Percentiles rank a stretch among this genome's conserved stretches.
phyloP scores from a whole-genome alignment of 64 coral and sea anemone species.

The Astreopora myriophthalma region DNA sequence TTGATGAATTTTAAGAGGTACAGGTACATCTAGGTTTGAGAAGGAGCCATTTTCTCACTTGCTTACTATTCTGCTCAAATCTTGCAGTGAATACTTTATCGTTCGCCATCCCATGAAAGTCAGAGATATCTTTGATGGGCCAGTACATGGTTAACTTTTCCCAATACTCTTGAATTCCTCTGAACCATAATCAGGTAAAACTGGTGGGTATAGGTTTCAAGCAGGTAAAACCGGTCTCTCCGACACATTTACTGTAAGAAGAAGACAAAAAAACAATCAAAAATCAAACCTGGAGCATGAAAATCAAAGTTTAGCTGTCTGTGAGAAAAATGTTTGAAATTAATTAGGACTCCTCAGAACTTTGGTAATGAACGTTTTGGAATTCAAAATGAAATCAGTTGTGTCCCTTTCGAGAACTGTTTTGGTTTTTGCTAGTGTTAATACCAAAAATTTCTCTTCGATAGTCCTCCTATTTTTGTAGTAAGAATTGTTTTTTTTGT shows the following conservation, averaged over 20 bases:
- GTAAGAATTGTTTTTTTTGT: too few relatives aligned
- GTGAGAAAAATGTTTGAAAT: too few relatives aligned
- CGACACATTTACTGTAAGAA: not conserved
- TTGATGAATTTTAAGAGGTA: not conserved
- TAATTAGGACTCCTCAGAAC: too few relatives aligned
- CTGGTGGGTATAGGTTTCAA: slow-evolving; percentile 80
- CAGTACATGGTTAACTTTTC: slow-evolving; percentile 52
- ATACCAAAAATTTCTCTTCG: too few relatives aligned
- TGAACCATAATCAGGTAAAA: slow-evolving; percentile 54
- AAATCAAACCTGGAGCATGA: too few relatives aligned
- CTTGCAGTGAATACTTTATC: slow-evolving; percentile 71
- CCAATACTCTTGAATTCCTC: slow-evolving; percentile 47
- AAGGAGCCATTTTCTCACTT: not conserved
- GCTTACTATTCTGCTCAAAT: slow-evolving; percentile 69
- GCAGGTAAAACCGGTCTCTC: slow-evolving; percentile 6
- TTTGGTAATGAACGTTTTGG: too few relatives aligned
- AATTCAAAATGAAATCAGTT: too few relatives aligned
- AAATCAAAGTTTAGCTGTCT: too few relatives aligned
- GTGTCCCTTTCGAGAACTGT: too few relatives aligned
- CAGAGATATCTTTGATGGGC: slow-evolving; percentile 44
- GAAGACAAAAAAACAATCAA: not conserved
- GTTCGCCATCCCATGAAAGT: slow-evolving; percentile 35
- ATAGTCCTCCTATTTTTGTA: too few relatives aligned
- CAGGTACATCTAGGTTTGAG: not conserved
- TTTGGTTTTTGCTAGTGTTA: too few relatives aligned